phyloP scores from a whole-genome alignment of 1,140 invertebrate genomes.

The honey bee (Apis mellifera) region DNA sequence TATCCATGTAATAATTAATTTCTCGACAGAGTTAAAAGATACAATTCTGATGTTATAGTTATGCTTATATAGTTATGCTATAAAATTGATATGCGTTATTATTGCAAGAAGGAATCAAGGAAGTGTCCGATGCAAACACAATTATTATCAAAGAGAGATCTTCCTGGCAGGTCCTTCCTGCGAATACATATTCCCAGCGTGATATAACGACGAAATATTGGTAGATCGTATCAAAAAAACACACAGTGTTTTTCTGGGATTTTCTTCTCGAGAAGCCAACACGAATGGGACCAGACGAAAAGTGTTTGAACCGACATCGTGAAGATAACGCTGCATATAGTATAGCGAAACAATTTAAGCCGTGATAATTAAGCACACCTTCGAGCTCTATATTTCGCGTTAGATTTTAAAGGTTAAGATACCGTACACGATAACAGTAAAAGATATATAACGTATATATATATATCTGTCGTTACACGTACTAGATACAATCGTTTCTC shows the following conservation, averaged over 20 bases:
- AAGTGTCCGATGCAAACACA: neutral
- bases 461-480: neutral
- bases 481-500: neutral
- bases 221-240: neutral
- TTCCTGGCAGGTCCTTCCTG: neutral
- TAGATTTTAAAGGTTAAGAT: neutral
- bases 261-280: slow-evolving; percentile 54
- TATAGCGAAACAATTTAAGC: slow-evolving; percentile 7
- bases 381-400: slow-evolving; percentile 12
- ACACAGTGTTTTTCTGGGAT: neutral
- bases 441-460: neutral
- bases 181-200: neutral
- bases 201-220: slow-evolving; percentile 5
- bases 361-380: slow-evolving; percentile 16
- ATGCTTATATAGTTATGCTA: neutral
- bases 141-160: neutral
- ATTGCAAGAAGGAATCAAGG: neutral
- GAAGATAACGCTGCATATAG: slow-evolving; percentile 26
- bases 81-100: slow-evolving; percentile 1
- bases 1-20: neutral
- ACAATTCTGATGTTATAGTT: neutral
- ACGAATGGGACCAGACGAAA: slow-evolving; percentile 73
- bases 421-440: neutral
- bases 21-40: slow-evolving; percentile 5
- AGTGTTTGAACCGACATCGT: slow-evolving; percentile 63